Base-by-base conservation (phyloP, 2,888 invertebrate species). In the Acanthacorydalis orientalis region DNA sequence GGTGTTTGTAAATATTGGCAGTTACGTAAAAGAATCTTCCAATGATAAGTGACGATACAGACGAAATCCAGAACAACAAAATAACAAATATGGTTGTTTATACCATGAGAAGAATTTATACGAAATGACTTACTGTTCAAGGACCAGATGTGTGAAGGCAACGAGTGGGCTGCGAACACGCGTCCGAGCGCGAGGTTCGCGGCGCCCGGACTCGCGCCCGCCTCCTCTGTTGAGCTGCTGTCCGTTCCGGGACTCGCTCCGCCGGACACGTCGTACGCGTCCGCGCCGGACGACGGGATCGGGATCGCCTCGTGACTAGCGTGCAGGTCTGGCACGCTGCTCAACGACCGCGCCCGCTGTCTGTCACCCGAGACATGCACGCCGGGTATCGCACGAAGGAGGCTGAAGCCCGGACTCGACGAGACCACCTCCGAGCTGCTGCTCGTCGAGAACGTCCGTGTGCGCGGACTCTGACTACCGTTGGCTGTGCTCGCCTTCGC, bases 121-220 rank as follows among this genome's bases (percentile, higher is more conserved):
- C 23, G 9, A 16, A 45, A 12, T n/a, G 44, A 69, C 81, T 79
- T 64, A 87, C 87, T 89, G 67, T 90, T 88, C 59, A 89, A 73
- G 57, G 89, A 87, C 87, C 88, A 89, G 72, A 90, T 87, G 69
- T 89, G 89, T 57, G 88, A 86, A 62, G 89, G 89, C 69, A 89
- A 72, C 58, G 88, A 89, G 67, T 89, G 88, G 57, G 89, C 87
- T 51, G 88, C 83, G 61, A 86, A 88, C 34, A 88, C 87, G 53
- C 87, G 72, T 50, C 86, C 83, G 45, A 83, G 72, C 49, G 80
- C 77, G 53, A 80, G 68, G 51, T 65, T 67, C 32, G 68, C 65
- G 37, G 67, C 64, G 48, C 64, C 60, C 37, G 63, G 61, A 48
- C 62, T 60, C 32, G 43, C 45, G 48, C 67, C 65, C 44, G 74